Evolutionary conservation across 2,888 invertebrate genomes (phyloP), one percentile per base, ranked within the genome.

Genomic region (Drosophila crucigera): DNA sequence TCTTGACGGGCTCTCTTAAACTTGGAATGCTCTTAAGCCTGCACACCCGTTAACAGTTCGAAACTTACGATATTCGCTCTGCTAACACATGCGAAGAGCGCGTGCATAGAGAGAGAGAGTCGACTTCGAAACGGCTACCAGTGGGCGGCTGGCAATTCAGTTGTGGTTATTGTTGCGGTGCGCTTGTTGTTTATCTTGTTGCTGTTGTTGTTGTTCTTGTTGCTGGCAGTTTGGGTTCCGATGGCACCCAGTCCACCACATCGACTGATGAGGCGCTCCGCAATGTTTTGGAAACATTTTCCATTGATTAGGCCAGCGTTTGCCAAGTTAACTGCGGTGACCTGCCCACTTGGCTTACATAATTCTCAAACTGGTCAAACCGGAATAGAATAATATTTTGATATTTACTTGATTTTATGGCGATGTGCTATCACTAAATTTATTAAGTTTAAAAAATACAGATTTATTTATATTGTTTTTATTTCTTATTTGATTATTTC

Each of bases 241-340:
- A 16, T 41, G 52, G 50, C 39, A 19, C 30, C 47, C 37, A 54
- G 49, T 28, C 2, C 25, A 14, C 56, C 43, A 47, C 6, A 25
- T 3, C 49, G 52, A 37, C 62, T 63, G 73, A 61, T 69, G 70
- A 71, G 67, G 58, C 67, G 68, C 58, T 47, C 67, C 80, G 72
- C 68, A 85, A 83, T 75, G 69, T 89, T 84, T 84, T 80, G 33
- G 73, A 85, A 89, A 89, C 71, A 85, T 81, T 83, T 73, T 55
- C 75, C 59, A 68, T 69, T 76, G 90, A 80, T 83, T 85, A 56
- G 74, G 68, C 62, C 69, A 73, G 67, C 77, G 60, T 52, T 70
- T 77, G 68, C 52, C 31, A 33, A 54, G 30, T 30, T 62, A 73
- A 60, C 63, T 54, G 52, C 52, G 60, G 5, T 37, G 54, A 67